These are phyloP conservation scores for Pristionchus exspectatus DNA, from an alignment of 2,888 invertebrate genomes.

Conservation along the genomic window DNA sequence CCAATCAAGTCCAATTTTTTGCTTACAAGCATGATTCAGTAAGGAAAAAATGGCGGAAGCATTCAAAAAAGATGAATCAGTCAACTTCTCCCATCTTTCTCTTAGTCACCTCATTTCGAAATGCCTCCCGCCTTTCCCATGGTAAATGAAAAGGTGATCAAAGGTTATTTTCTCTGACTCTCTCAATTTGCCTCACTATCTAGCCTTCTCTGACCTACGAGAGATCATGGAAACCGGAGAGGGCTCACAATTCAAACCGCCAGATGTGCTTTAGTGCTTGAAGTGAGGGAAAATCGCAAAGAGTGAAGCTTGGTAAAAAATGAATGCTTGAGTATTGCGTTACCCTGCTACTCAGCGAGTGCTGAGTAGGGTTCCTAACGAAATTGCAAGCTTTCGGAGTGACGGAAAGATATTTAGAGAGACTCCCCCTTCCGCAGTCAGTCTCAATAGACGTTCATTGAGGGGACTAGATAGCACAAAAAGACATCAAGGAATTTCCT, in stretches of 20 bases:
- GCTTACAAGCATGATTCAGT: not conserved
- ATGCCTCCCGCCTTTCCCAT: not conserved
- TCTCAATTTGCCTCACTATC: not conserved
- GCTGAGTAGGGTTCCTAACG: not conserved
- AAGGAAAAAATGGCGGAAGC: not conserved
- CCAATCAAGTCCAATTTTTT: not conserved
- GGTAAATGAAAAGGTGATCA: not conserved
- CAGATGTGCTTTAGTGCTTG: not conserved
- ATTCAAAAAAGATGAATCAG: not conserved
- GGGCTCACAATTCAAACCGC: not conserved
- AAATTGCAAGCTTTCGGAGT: not conserved
- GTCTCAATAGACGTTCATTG: too few species aligned
- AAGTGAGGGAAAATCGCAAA: not conserved
- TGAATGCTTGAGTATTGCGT: not conserved
- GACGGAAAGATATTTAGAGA: not conserved
- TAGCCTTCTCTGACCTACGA: not conserved
- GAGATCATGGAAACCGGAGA: not conserved
- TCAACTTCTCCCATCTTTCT: not conserved
- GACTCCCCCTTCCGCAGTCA: too few species aligned
- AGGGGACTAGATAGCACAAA: too few species aligned
- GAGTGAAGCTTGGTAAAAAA: not conserved
- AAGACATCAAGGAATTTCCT: too few species aligned
- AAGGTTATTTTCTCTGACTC: not conserved
- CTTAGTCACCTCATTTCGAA: slow-evolving; percentile 7
- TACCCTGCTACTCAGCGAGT: not conserved